phyloP scores from a whole-genome alignment of 2,113 vertebrate species.

The Microcebus tavaratra region DNA sequence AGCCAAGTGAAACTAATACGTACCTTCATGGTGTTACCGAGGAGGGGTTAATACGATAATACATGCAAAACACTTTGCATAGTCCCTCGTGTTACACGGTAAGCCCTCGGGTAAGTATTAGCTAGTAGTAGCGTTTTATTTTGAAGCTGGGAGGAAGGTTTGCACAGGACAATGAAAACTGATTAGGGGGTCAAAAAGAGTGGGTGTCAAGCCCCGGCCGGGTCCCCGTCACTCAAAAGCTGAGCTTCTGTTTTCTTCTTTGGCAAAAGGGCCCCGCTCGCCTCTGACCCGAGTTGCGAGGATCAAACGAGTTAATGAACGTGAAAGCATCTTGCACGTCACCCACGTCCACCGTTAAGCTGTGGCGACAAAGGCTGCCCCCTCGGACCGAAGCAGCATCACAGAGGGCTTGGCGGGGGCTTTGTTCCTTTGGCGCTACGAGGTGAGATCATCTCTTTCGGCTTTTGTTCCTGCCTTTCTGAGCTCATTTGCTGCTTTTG shows the following conservation, averaged over 20 bases:
- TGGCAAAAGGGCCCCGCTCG: neutral
- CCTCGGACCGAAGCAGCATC: neutral
- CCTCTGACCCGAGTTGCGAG: neutral
- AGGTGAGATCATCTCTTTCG: constrained; percentile 73
- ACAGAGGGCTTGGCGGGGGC: neutral
- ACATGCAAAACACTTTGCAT: neutral
- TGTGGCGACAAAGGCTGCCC: constrained; percentile 38
- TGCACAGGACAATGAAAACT: neutral
- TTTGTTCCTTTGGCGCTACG: constrained; percentile 56
- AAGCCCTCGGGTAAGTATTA: neutral
- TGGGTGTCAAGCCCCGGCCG: neutral
- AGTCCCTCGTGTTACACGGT: neutral
- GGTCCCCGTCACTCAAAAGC: constrained; percentile 17
- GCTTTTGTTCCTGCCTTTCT: constrained; percentile 69
- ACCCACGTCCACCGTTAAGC: constrained; percentile 47
- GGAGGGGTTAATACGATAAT: neutral
- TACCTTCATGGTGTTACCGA: neutral
- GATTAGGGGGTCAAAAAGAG: neutral
- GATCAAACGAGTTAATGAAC: constrained; percentile 71
- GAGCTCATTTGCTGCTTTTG: constrained; percentile 59
- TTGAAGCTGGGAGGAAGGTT: neutral
- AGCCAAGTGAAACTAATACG: neutral
- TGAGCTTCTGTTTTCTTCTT: constrained; percentile 21
- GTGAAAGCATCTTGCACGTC: constrained; percentile 44
- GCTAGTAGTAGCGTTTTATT: neutral